Conservation (phyloP, 2,113 vertebrate species). For the Zapornia atra region DNA sequence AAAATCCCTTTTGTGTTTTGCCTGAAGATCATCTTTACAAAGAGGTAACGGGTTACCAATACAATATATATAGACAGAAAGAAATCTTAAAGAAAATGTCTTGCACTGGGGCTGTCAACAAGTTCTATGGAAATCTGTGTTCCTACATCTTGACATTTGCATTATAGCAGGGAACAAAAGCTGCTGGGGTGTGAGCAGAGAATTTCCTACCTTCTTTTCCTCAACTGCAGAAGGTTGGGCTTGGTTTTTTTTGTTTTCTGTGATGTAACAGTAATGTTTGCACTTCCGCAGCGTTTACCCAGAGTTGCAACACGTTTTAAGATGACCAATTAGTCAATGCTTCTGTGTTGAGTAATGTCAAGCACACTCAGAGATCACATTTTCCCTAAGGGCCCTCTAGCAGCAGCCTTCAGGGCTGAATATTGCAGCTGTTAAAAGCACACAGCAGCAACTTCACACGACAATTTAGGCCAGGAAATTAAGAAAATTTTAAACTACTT, state of each 20-base stretch:
- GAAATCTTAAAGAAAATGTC: neutral
- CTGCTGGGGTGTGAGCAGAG: neutral
- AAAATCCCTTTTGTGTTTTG: neutral
- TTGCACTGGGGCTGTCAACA: neutral
- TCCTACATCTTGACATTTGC: neutral
- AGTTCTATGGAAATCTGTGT: neutral
- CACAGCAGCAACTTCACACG: neutral
- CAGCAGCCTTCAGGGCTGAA: neutral
- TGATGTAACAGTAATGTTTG: neutral
- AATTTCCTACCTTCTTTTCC: neutral
- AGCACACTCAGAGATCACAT: neutral
- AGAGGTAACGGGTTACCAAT: neutral
- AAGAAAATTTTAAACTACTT: neutral
- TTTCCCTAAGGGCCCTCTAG: neutral
- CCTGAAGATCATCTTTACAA: neutral
- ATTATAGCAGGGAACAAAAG: neutral
- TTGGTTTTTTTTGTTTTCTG: neutral
- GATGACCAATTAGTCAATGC: neutral
- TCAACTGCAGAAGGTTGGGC: neutral
- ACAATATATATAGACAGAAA: neutral
- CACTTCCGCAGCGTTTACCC: neutral
- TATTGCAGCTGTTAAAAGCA: neutral
- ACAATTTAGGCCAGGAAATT: neutral
- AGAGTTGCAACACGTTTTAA: neutral
- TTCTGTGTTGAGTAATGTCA: neutral